These are phyloP conservation scores for Galleria mellonella DNA, from an alignment of 1,140 invertebrate species.

Conservation along the genomic window DNA sequence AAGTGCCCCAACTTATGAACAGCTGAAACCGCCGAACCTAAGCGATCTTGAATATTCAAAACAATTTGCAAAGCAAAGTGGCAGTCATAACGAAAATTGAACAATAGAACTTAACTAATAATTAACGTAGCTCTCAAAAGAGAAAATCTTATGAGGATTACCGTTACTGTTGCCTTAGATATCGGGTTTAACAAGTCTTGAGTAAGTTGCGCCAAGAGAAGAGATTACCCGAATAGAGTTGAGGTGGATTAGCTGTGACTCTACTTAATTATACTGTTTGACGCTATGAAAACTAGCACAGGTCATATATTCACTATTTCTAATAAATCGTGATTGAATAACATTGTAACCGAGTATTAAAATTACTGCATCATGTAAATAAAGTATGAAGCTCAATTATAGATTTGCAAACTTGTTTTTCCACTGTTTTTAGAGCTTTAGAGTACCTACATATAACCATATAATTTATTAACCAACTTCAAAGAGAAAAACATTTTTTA, in stretches of 20 bases:
- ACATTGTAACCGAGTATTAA: too few species aligned
- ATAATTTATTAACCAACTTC: too few species aligned
- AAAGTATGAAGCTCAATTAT: too few species aligned
- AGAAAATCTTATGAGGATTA: constrained; percentile 21
- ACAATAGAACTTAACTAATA: constrained; percentile 10
- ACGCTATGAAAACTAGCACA: not conserved
- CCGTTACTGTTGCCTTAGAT: constrained; percentile 13
- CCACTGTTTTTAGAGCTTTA: too few species aligned
- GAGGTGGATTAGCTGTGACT: constrained; percentile 14
- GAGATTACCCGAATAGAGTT: constrained; percentile 26
- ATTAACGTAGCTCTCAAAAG: constrained; percentile 19
- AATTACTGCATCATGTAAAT: too few species aligned
- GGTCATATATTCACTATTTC: too few species aligned
- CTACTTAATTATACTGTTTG: constrained; percentile 8
- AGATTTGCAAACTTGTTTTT: too few species aligned
- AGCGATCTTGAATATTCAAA: constrained; percentile 8
- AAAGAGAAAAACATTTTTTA: too few species aligned
- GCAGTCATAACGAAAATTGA: not conserved
- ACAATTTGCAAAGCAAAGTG: constrained; percentile 3
- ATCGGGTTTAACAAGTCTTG: constrained; percentile 17
- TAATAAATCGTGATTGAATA: too few species aligned
- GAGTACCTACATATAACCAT: too few species aligned
- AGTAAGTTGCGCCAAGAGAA: constrained; percentile 19
- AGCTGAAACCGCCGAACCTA: not conserved
- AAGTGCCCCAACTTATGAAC: not conserved